Evolutionary conservation across 2,797 vertebrate genomes (phyloP).

Genomic region (Lagocephalus sceleratus): DNA sequence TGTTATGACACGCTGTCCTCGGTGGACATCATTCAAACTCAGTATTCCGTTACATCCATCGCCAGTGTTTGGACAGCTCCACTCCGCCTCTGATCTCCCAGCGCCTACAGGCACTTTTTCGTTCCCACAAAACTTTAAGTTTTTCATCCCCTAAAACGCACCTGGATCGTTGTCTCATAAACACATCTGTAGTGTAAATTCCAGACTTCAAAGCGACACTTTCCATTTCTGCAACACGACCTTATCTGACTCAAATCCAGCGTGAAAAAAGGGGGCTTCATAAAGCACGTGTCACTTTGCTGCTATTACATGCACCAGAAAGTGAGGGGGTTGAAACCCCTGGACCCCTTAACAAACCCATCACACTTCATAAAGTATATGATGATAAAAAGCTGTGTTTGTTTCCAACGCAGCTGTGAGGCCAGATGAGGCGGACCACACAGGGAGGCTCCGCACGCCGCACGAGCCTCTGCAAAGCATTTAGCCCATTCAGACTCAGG

Average conservation of each 20-base stretch:
- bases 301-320: background rate
- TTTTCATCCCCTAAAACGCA: background rate
- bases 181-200: background rate
- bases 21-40: conserved; percentile 44
- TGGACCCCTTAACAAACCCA: conserved; percentile 4
- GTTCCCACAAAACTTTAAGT: background rate
- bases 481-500: background rate
- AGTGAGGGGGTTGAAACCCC: background rate
- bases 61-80: conserved; percentile 50
- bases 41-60: conserved; percentile 47
- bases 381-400: conserved; percentile 7
- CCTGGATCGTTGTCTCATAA: background rate
- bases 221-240: background rate
- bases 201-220: conserved; percentile 3
- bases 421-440: conserved; percentile 31
- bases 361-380: conserved; percentile 11
- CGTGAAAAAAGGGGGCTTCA: background rate
- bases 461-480: background rate
- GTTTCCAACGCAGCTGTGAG: conserved; percentile 27
- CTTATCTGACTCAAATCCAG: background rate
- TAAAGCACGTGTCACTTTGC: background rate
- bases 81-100: conserved; percentile 28
- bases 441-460: background rate
- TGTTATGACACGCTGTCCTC: conserved; percentile 39
- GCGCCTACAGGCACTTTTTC: background rate